phyloP scores from a whole-genome alignment of 1,140 invertebrate species.

The Pseudomyrmex flavicornis region DNA sequence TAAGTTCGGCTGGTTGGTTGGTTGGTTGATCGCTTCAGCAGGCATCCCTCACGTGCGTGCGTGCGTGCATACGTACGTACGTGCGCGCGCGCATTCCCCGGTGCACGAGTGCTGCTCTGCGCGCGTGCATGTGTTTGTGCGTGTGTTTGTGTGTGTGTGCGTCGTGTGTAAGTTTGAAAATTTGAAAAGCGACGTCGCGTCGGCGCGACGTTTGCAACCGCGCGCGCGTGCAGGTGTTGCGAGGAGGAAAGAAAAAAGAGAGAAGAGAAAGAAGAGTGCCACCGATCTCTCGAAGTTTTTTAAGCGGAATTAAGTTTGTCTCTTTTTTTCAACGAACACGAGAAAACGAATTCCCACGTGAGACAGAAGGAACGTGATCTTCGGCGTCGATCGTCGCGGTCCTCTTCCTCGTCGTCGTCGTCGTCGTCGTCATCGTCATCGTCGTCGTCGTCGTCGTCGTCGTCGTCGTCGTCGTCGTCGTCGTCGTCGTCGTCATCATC shows the following conservation, averaged over 20 bases:
- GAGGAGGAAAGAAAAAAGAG: background rate
- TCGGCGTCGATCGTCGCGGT: conserved; percentile 12
- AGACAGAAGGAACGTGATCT: background rate
- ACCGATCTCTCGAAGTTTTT: background rate
- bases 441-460: no score
- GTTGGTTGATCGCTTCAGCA: background rate
- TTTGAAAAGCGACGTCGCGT: conserved; percentile 56
- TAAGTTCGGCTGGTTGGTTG: conserved; percentile 3
- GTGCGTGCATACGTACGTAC: background rate
- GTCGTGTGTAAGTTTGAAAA: conserved; percentile 59
- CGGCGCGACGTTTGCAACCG: conserved; percentile 20
- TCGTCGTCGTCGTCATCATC: conserved; percentile 24
- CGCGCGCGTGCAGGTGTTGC: conserved; percentile 55
- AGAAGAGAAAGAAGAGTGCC: background rate
- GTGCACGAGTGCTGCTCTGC: background rate
- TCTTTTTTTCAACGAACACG: background rate
- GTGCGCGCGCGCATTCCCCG: conserved; percentile 5
- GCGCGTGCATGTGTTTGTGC: background rate
- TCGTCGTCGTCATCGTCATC: no score
- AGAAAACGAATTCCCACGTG: background rate
- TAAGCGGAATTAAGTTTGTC: background rate
- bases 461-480: no score
- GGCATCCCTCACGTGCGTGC: conserved; percentile 62
- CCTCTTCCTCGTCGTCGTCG: conserved; percentile 14
- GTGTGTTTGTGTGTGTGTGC: conserved; percentile 22